Base-by-base conservation (phyloP, 2,888 invertebrate genomes). In the Rhingia rostrata region DNA sequence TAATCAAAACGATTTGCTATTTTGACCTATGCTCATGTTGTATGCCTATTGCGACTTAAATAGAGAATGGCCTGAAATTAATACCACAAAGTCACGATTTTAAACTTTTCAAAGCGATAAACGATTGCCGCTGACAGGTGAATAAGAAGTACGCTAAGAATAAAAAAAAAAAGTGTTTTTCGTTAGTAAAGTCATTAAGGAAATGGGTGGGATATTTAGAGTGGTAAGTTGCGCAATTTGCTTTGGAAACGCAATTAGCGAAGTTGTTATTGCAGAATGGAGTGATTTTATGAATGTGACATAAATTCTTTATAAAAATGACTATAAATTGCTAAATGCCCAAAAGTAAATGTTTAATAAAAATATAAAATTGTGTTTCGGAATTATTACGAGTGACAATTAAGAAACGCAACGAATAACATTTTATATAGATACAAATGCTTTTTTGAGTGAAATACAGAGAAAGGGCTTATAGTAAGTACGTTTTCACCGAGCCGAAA, bases 51-150 rank as follows among this genome's bases (percentile, higher is more conserved):
- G 45, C 45, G 43, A 67, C 49, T 49, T 22, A 54, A 37, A 14
- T 54, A 32, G 67, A 54, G 49, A 53, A 47, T n/a, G 61, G 47
- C 4, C 61, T 30, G 67, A 67, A 83, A 82, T 78, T 77, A 72
- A 82, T 77, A 72, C 54, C 61, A 67, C 41, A 45, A 49, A 14
- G 79, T 83, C 83, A 83, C 83, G 83, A 79, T 47, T 69, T 83
- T 83, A 83, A 83, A 83, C 83, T 83, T 83, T 79, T 83, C 79
- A 83, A 69, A 69, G 79, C 56, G 69, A 63, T 83, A 74, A 79
- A 83, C 73, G 79, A 64, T 53, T 56, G 63, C 67, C 63, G 54
- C 64, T 79, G 79, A 83, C 83, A 83, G 73, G 83, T 79, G 79
- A 64, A 69, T 60, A 67, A 79, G 49, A 73, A 83, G 67, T 56